These are phyloP conservation scores for Anguilla rostrata DNA, from an alignment of 2,113 vertebrate genomes.

Conservation along the genomic window DNA sequence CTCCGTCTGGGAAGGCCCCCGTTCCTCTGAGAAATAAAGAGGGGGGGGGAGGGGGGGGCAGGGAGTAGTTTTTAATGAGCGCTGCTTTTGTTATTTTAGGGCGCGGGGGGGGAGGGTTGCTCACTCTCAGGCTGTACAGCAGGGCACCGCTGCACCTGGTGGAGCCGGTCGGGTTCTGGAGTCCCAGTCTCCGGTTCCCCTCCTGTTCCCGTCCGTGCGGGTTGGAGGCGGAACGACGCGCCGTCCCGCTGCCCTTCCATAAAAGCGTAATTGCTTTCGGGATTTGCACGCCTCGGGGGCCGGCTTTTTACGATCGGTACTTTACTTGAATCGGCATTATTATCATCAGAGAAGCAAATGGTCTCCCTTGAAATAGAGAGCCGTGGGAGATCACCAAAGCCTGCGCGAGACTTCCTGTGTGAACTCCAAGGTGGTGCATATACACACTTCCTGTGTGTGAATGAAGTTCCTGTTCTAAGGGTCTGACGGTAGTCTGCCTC, in stretches of 20 bases:
- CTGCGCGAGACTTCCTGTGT: background rate
- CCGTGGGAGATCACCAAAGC: background rate
- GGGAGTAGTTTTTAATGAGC: background rate
- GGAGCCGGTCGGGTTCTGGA: too few relatives aligned
- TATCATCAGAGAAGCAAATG: background rate
- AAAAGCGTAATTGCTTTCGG: background rate
- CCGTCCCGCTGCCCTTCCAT: background rate
- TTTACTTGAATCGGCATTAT: background rate
- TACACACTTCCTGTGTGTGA: background rate
- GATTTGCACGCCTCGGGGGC: background rate
- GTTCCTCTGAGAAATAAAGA: background rate
- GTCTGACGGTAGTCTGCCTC: background rate
- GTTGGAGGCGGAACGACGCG: too few relatives aligned
- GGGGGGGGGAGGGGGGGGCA: too few relatives aligned
- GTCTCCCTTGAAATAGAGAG: background rate
- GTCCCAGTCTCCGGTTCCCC: too few relatives aligned
- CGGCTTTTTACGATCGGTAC: background rate
- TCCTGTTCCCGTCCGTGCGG: too few relatives aligned
- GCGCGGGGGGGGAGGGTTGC: too few relatives aligned
- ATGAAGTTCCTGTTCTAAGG: background rate
- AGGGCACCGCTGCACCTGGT: too few relatives aligned
- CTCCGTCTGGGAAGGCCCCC: background rate
- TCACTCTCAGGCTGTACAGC: too few relatives aligned
- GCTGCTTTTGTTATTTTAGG: background rate
- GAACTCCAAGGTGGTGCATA: too few relatives aligned